phyloP scores from a whole-genome alignment of 1,140 invertebrate genomes.

The Drosophila miranda region DNA sequence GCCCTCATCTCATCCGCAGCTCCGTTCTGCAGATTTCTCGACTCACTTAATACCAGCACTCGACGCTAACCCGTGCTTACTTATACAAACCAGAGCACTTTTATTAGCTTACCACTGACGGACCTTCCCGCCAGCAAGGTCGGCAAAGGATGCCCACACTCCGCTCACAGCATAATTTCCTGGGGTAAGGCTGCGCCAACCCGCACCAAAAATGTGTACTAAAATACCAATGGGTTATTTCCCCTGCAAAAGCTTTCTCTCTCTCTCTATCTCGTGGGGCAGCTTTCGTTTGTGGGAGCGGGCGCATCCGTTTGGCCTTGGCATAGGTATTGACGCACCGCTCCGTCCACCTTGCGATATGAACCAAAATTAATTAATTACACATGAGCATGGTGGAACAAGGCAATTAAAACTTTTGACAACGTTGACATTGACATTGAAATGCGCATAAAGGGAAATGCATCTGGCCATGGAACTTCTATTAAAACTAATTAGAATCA shows the following conservation, averaged over 20 bases:
- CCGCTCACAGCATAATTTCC: constrained; percentile 28
- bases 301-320: constrained; percentile 51
- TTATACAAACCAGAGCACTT: constrained; percentile 63
- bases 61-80: constrained; percentile 46
- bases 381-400: constrained; percentile 8
- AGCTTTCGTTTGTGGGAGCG: constrained; percentile 24
- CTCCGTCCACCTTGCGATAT: constrained; percentile 50
- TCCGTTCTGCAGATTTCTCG: constrained; percentile 7
- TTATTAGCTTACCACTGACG: constrained; percentile 72
- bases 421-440: constrained; percentile 17
- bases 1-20: too few relatives aligned
- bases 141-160: constrained; percentile 20
- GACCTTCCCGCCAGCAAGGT: constrained; percentile 35
- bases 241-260: constrained; percentile 44
- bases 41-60: constrained; percentile 56
- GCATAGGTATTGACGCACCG: constrained; percentile 51
- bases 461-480: constrained; percentile 26
- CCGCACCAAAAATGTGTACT: constrained; percentile 37
- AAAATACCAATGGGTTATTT: constrained; percentile 38
- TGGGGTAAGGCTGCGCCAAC: constrained; percentile 41
- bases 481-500: constrained; percentile 69
- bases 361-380: constrained; percentile 66
- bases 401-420: constrained; percentile 2
- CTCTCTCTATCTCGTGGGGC: background rate
- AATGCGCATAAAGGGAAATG: background rate